Conservation (phyloP, 2,888 invertebrate species). For the Sphaerophoria rueppellii region DNA sequence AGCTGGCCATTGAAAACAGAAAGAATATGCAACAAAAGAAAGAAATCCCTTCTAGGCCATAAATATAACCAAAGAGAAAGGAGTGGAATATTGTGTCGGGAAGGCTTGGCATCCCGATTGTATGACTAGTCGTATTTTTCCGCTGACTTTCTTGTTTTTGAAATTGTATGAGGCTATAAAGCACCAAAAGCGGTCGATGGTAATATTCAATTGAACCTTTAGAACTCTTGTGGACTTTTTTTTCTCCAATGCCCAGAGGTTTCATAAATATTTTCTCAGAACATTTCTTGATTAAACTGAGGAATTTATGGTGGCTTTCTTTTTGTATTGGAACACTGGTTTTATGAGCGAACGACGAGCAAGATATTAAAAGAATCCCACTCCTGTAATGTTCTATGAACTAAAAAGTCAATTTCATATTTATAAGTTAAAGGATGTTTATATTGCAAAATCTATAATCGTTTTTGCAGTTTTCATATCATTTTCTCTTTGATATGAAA, state of each 20-base stretch:
- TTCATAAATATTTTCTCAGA: conserved; percentile 24
- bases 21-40: conserved; percentile 48
- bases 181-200: neutral
- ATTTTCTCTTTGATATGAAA: too few species aligned
- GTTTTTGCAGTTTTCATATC: too few species aligned
- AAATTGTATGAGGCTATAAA: too few species aligned
- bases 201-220: conserved; percentile 30
- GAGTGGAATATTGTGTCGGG: conserved; percentile 53
- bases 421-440: too few species aligned
- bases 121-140: neutral
- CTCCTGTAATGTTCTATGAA: too few species aligned
- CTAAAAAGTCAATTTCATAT: too few species aligned
- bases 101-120: conserved; percentile 21
- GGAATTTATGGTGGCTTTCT: too few species aligned
- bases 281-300: conserved; percentile 17
- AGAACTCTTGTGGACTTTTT: conserved; percentile 21
- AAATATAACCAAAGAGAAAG: conserved; percentile 61
- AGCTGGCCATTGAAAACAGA: neutral
- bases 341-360: too few species aligned
- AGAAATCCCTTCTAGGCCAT: conserved; percentile 43
- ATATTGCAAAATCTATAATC: too few species aligned
- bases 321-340: too few species aligned
- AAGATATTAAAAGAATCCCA: too few species aligned
- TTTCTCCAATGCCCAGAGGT: conserved; percentile 25
- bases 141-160: neutral